Evolutionary conservation across 2,888 invertebrate species (phyloP), one percentile per base, ranked within the genome.

Genomic region (Eupithecia pulchellata): DNA sequence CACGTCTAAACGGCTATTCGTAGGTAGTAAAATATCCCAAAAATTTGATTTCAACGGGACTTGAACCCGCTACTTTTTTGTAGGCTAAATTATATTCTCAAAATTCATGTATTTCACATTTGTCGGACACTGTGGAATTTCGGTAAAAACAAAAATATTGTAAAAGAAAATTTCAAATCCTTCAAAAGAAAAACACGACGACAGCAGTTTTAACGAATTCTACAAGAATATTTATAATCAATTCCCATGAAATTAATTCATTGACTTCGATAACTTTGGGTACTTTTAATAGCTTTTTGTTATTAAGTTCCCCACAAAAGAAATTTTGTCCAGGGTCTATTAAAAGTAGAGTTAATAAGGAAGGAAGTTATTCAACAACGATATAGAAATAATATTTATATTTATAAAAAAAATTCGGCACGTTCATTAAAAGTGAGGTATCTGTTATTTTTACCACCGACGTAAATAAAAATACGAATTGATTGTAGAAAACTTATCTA

Each of bases 241-340:
- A 34, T 84, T 81, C 75, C 75, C 79, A 81, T 82, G 79, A 71
- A 88, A 91, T 89, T 90, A 89, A 90, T 89, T 89, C 86, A 87
- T 88, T 75, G 84, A 84, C 82, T 84, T 85, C 79, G 84, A 81
- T 79, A 78, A 77, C 77, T 82, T 73, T 72, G 66, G 29, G 47
- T 11, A 47, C 78, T 81, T 82, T 85, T 81, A 82, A 80, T 82
- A 81, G 82, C 81, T 81, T 84, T 78, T 82, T 78, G 52, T 34
- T 66, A 70, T 42, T 66, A 65, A 42, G 60, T 39, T 71, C 29
- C 72, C 68, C 77, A 78, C 77, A 78, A 74, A 69, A 34, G 34
- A 61, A 34, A 6, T 57, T 61, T 61, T 61, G 34, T 20, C 13
- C 60, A 58, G n/a, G n/a, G 14, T 25, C 57, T 29, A 27, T 57